Evolutionary conservation across 2,113 vertebrate species (phyloP), one percentile per base, ranked within the genome.

Genomic region (Cyprinus carpio): DNA sequence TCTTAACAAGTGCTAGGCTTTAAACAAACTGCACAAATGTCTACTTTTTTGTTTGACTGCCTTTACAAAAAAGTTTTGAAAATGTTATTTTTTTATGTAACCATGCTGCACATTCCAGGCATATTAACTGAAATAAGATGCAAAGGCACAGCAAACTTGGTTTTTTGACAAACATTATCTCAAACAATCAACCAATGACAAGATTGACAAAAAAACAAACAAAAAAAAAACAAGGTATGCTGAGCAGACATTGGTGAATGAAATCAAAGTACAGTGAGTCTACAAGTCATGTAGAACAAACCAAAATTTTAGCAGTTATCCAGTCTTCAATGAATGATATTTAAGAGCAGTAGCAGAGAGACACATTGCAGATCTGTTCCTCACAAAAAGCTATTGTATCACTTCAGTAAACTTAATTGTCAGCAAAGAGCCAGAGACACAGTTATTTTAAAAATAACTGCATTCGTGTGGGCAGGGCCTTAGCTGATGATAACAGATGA

Each of bases 1-100:
- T 67, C 27, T 81, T 71, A 76, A 62, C 77, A 76, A 74, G 77
- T 87, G 77, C 67, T 81, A 54, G 43, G 64, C 20, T 60, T 62
- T 67, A 76, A 87, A 87, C 34, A 78, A 75, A 56, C 43, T 58
- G n/a, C 11, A 75, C 65, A 86, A 76, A 75, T 34, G 13, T 6
- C 13, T 31, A 27, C 2, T 49, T 43, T 43, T 46, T 25, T 25
- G 20, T 27, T 40, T 12, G 40, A 72, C 69, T 43, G 20, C 20
- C 20, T 40, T 72, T 9, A 43, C 46, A 27, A 27, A 75, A 46
- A 43, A 7, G 23, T 13, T 49, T 67, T 2, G 16, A 67, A 67
- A 67, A 67, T 34, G 29, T 15, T 7, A 16, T 7, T 1, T 37
- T 69, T 69, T 34, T 37, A 7, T 67, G 16, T 69, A 69, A 3